Conservation (phyloP, 2,797 vertebrate species). For the Myoxocephalus aenaeus region DNA sequence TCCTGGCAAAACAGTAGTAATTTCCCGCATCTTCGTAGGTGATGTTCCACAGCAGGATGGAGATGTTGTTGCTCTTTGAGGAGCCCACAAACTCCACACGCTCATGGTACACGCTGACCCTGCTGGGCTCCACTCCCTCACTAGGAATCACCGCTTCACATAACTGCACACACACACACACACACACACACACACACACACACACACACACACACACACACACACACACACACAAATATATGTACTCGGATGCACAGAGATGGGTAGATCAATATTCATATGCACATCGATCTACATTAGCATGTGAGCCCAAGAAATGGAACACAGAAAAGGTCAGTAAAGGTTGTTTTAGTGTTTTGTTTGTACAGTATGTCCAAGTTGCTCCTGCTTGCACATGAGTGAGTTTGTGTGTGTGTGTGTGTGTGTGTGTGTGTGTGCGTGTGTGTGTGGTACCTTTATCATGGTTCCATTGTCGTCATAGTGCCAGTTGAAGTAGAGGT, state of each 20-base stretch:
- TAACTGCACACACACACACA: slow-evolving; percentile 77
- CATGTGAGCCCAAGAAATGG: background rate
- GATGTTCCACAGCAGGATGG: slow-evolving; percentile 88
- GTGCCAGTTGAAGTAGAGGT: slow-evolving; percentile 92
- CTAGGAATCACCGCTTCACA: slow-evolving; percentile 85
- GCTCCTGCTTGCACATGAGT: background rate
- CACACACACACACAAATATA: background rate
- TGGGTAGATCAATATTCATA: background rate
- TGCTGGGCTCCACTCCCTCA: slow-evolving; percentile 86
- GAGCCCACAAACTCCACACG: slow-evolving; percentile 89
- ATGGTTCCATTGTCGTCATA: slow-evolving; percentile 86
- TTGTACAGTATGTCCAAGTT: slow-evolving; percentile 2
- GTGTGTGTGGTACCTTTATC: slow-evolving; percentile 52
- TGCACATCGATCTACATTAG: background rate
- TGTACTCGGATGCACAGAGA: slow-evolving; percentile 19
- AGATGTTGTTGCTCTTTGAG: slow-evolving; percentile 91
- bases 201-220: too few species aligned
- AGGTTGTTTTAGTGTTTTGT: background rate
- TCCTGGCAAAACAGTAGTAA: slow-evolving; percentile 91
- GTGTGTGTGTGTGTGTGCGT: background rate
- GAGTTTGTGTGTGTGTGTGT: too few species aligned
- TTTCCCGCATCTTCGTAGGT: slow-evolving; percentile 92
- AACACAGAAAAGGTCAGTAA: background rate
- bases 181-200: slow-evolving; percentile 20
- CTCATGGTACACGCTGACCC: slow-evolving; percentile 62